Conservation (phyloP, 30 jellyfish, hydroid and myxozoan genomes). For the Nemopilema nomurai region DNA sequence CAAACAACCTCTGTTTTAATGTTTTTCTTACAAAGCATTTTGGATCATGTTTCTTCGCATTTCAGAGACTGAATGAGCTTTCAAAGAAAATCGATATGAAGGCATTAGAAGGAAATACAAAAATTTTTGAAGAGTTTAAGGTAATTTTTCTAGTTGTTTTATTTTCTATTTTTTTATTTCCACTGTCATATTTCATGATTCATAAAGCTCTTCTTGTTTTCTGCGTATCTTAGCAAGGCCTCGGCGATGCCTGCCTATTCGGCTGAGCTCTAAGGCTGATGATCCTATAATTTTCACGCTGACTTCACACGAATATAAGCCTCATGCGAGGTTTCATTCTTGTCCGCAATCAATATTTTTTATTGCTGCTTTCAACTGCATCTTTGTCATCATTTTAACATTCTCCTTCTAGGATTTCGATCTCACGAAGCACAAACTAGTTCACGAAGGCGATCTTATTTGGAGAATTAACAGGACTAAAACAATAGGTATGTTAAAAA, state of each 20-base stretch:
- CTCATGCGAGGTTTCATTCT: not conserved
- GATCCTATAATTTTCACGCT: too few relatives aligned
- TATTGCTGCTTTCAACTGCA: not conserved
- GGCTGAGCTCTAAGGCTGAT: too few relatives aligned
- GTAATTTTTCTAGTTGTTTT: constrained; percentile 35
- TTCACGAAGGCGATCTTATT: constrained; percentile 82
- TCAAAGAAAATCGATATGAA: constrained; percentile 87
- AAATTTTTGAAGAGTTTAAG: constrained; percentile 63
- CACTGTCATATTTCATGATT: too few relatives aligned
- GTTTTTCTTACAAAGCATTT: not conserved
- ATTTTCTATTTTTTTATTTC: too few relatives aligned
- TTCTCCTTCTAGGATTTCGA: constrained; percentile 77
- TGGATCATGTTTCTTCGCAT: not conserved
- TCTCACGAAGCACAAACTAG: constrained; percentile 72
- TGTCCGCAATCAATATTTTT: not conserved
- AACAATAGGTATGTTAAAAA: constrained; percentile 75
- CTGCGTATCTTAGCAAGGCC: too few relatives aligned
- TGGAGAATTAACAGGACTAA: constrained; percentile 88
- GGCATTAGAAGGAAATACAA: constrained; percentile 72
- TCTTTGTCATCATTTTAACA: not conserved
- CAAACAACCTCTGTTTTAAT: too few relatives aligned
- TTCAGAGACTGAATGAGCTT: constrained; percentile 77
- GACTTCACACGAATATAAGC: too few relatives aligned
- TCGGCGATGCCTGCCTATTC: too few relatives aligned
- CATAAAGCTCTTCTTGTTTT: too few relatives aligned